Conservation (phyloP, 2,888 invertebrate species). For the Flexamia atlantica region DNA sequence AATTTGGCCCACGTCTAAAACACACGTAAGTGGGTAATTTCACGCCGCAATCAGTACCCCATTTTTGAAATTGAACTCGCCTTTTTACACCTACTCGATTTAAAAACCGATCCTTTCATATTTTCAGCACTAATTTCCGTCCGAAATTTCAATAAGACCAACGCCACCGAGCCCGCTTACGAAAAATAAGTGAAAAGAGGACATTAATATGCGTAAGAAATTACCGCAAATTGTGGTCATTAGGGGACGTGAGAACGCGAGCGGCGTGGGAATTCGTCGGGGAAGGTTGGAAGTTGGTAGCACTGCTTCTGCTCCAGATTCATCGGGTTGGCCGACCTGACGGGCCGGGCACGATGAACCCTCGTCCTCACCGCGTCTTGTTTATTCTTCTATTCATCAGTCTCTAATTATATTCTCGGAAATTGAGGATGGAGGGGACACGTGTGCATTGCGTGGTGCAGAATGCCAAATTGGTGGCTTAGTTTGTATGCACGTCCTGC, state of each 20-base stretch:
- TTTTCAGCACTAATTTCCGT: background rate
- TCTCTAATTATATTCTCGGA: slow-evolving; percentile 27
- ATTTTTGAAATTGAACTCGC: background rate
- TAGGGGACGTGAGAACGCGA: background rate
- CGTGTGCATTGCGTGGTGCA: slow-evolving; percentile 14
- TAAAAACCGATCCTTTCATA: background rate
- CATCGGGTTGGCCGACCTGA: slow-evolving; percentile 27
- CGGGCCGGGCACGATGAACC: background rate
- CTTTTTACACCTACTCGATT: slow-evolving; percentile 19
- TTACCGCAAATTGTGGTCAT: slow-evolving; percentile 48
- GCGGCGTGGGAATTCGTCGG: slow-evolving; percentile 33
- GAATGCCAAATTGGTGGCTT: slow-evolving; percentile 18
- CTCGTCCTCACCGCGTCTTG: slow-evolving; percentile 2
- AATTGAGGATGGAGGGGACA: slow-evolving; percentile 35
- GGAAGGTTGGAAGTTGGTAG: slow-evolving; percentile 9
- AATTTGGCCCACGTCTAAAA: background rate
- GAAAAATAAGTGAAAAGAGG: slow-evolving; percentile 28
- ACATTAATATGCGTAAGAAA: slow-evolving; percentile 52
- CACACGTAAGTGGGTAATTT: background rate
- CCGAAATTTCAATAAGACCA: background rate
- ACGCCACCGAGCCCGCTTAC: background rate
- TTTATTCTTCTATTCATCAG: slow-evolving; percentile 43
- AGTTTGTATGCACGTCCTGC: background rate
- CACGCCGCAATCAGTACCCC: too few species aligned
- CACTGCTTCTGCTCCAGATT: slow-evolving; percentile 38